Percentiles rank a stretch among this genome's conserved stretches.
Conservation (phyloP, 1,140 invertebrate species). For the Tetragnatha versicolor region DNA sequence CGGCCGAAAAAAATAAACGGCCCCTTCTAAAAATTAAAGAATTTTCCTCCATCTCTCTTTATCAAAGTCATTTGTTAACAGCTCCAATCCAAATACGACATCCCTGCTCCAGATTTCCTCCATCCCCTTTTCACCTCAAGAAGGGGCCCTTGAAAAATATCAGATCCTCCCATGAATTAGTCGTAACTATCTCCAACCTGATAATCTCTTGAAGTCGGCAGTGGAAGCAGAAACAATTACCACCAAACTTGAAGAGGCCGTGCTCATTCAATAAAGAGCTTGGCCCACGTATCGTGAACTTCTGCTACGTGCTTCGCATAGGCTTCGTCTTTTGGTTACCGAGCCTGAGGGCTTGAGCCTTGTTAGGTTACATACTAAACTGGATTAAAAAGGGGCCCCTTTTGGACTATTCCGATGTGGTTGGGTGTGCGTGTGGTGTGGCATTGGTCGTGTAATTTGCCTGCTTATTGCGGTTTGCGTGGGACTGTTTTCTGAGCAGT, state of each 20-base stretch:
- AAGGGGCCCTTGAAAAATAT: background rate
- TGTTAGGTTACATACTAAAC: slow-evolving; percentile 18
- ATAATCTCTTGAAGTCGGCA: background rate
- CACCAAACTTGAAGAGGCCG: background rate
- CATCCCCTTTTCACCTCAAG: too few species aligned
- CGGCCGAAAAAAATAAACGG: too few species aligned
- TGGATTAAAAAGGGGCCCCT: slow-evolving; percentile 17
- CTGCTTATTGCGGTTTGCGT: background rate
- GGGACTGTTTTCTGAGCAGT: background rate
- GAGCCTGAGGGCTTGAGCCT: background rate
- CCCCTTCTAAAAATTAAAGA: too few species aligned
- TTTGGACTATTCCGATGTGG: background rate
- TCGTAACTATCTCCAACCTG: background rate
- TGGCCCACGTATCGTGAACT: background rate
- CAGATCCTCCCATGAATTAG: background rate
- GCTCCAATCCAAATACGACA: too few species aligned
- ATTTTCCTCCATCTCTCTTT: too few species aligned
- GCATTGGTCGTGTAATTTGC: too few species aligned
- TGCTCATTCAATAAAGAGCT: background rate
- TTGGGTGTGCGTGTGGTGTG: slow-evolving; percentile 20
- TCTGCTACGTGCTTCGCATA: background rate
- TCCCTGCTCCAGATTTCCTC: too few species aligned
- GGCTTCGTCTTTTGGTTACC: background rate
- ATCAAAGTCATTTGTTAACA: too few species aligned
- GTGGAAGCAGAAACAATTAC: background rate